These are phyloP conservation scores for Catharus minimus DNA, from an alignment of 2,113 vertebrate species.

Conservation along the genomic window DNA sequence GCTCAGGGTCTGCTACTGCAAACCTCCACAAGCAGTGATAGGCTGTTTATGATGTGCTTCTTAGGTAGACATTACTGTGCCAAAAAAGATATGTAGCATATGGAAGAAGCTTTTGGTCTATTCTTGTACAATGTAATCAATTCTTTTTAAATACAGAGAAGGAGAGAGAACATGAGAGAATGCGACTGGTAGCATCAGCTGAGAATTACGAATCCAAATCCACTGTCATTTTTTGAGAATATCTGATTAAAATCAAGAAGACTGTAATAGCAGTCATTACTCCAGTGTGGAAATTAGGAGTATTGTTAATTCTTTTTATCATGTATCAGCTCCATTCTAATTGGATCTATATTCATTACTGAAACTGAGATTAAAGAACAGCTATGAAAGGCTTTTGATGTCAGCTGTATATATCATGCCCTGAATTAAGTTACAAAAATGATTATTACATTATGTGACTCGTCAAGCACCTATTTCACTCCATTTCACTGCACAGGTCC, in stretches of 20 bases:
- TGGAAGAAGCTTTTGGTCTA: background rate
- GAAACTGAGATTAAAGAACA: constrained; percentile 33
- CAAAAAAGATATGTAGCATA: rapidly evolving
- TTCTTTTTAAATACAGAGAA: background rate
- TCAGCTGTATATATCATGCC: constrained; percentile 11
- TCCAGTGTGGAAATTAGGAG: constrained; percentile 22
- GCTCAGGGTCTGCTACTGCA: background rate
- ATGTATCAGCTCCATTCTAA: constrained; percentile 21
- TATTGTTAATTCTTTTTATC: constrained; percentile 43
- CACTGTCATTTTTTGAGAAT: constrained; percentile 7
- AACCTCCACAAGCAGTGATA: background rate
- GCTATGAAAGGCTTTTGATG: constrained; percentile 41
- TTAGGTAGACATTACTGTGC: background rate
- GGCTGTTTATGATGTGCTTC: background rate
- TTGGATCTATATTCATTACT: constrained; percentile 44
- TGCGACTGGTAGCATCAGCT: background rate
- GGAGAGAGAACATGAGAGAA: background rate
- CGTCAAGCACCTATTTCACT: background rate
- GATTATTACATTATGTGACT: background rate
- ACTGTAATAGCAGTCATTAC: constrained; percentile 54
- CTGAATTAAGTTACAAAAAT: constrained; percentile 34
- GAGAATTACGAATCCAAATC: background rate
- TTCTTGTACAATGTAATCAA: background rate
- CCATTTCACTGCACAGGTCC: background rate
- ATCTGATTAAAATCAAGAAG: constrained; percentile 55